Conservation (phyloP, 2,888 invertebrate species). For the Drosophila suboccidentalis region DNA sequence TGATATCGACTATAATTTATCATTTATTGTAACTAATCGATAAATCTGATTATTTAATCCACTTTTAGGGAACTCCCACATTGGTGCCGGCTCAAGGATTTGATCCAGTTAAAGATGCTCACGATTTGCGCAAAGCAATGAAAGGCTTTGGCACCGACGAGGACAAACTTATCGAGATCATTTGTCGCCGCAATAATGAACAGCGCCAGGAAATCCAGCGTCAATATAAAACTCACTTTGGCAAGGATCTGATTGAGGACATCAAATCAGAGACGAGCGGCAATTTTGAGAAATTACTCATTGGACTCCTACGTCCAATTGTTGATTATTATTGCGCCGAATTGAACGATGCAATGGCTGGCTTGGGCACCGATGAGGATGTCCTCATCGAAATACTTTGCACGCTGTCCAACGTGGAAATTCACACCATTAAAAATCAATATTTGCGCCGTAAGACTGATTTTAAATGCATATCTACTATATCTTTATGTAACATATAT, state of each 20-base stretch:
- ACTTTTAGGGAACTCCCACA: slow-evolving; percentile 88
- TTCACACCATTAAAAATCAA: slow-evolving; percentile 91
- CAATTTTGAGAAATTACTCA: slow-evolving; percentile 93
- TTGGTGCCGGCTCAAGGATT: slow-evolving; percentile 91
- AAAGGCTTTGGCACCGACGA: slow-evolving; percentile 96
- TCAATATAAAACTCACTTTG: slow-evolving; percentile 85
- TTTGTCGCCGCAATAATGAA: slow-evolving; percentile 92
- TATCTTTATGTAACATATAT: background rate
- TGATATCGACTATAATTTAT: background rate
- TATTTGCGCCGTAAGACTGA: slow-evolving; percentile 90
- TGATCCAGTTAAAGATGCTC: slow-evolving; percentile 92
- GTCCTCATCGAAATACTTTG: slow-evolving; percentile 95
- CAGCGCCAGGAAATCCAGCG: slow-evolving; percentile 90
- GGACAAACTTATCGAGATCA: slow-evolving; percentile 93
- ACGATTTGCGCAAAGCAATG: slow-evolving; percentile 94
- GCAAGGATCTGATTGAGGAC: slow-evolving; percentile 91
- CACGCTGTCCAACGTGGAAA: slow-evolving; percentile 94
- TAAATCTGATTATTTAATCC: background rate
- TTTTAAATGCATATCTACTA: background rate
- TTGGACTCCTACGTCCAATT: slow-evolving; percentile 94
- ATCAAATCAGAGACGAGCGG: slow-evolving; percentile 95
- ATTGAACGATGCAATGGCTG: slow-evolving; percentile 93
- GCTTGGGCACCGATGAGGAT: slow-evolving; percentile 94
- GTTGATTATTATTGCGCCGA: slow-evolving; percentile 93
- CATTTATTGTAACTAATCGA: background rate